phyloP scores from a whole-genome alignment of 2,113 vertebrate species.

The Peromyscus polionotus region DNA sequence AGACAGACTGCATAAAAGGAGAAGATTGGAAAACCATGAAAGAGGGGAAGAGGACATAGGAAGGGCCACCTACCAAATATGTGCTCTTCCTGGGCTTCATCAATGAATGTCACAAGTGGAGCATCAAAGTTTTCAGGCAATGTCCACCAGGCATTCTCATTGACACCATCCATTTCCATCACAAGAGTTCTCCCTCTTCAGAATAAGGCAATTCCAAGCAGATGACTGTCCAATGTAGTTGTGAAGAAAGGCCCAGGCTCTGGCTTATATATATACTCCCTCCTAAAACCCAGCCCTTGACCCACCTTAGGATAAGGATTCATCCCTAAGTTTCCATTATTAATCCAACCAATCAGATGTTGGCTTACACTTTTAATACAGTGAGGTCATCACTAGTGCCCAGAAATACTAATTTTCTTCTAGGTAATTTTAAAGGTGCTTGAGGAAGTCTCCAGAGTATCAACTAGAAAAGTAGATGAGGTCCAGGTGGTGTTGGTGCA shows the following conservation, averaged over 20 bases:
- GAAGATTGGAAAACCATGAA: not conserved
- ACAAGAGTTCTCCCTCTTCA: fast-evolving
- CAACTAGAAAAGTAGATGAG: not conserved
- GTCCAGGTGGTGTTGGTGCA: too few relatives aligned
- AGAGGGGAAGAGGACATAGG: too few relatives aligned
- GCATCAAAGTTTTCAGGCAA: not conserved
- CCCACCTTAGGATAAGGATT: not conserved
- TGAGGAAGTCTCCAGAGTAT: not conserved
- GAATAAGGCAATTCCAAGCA: not conserved
- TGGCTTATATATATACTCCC: not conserved
- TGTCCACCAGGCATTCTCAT: not conserved
- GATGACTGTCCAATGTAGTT: not conserved
- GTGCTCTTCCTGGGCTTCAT: too few relatives aligned
- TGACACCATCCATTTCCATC: fast-evolving
- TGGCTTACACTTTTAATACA: too few relatives aligned
- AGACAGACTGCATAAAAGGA: not conserved
- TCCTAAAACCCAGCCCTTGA: not conserved
- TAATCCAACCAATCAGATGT: not conserved
- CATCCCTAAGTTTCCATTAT: not conserved
- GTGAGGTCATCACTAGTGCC: not conserved
- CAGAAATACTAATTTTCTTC: not conserved
- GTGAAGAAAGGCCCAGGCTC: too few relatives aligned
- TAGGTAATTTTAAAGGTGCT: not conserved
- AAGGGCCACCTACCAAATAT: not conserved
- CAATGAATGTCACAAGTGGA: not conserved